Evolutionary conservation across 2,888 invertebrate genomes (phyloP), one percentile per base, ranked within the genome.

Genomic region (Leucozona laternaria): DNA sequence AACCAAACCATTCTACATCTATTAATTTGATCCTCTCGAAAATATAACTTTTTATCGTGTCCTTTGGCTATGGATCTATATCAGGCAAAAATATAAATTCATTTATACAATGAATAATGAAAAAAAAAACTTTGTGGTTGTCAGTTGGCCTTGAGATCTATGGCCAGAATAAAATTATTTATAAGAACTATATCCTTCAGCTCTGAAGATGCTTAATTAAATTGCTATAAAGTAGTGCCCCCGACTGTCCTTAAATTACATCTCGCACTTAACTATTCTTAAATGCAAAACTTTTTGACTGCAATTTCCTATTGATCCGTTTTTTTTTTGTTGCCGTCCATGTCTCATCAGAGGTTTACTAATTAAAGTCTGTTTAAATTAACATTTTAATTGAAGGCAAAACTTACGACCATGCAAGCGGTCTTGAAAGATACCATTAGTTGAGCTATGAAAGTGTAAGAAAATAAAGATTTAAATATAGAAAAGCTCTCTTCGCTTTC

Each of bases 361-460:
- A 76, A 80, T 80, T 80, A 71, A 79, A 80, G 76, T 80, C 84
- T 55, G 60, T 72, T 84, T 71, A 60, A 77, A 77, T 80, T 77
- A 76, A 72, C 80, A 77, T 80, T 80, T 85, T 76, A 85, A 85
- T 85, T 80, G 76, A 37, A 68, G 40, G 28, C 20, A 43, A 79
- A 43, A 62, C 55, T 57, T 70, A 55, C 37, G 40, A 20, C 70
- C 50, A 25, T 57, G 40, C n/a, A n/a, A 68, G 70, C 22, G 72
- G 71, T 64, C 43, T 45, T 64, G 50, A 48, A 50, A 37, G 43
- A 75, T 64, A 28, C 17, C 11, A 55, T 62, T 72, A 71, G 43
- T n/a, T 43, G 28, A 55, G 43, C 0, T 55, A n/a, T 34, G 25
- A 4, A 43, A 25, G 28, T 6, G 15, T 13, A 45, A 7, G 40